Conservation (phyloP, 2,797 vertebrate species). For the Gallirallus australis region DNA sequence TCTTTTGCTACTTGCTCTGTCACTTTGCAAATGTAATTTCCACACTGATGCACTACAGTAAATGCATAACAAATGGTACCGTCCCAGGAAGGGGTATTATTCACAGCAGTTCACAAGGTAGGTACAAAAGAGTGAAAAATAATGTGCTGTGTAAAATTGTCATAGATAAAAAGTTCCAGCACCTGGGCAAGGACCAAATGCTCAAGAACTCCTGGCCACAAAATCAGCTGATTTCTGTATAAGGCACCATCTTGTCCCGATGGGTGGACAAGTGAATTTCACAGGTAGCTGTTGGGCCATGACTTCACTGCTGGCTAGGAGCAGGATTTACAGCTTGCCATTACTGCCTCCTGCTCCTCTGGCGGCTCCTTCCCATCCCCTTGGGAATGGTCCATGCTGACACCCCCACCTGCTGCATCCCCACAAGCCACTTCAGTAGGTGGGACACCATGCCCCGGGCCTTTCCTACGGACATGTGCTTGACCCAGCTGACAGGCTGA, state of each 20-base stretch:
- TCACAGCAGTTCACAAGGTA: neutral
- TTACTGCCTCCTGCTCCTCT: neutral
- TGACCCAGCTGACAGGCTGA: neutral
- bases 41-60: neutral
- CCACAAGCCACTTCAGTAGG: accelerated
- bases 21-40: neutral
- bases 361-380: neutral
- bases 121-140: neutral
- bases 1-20: neutral
- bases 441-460: neutral
- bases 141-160: neutral
- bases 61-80: neutral
- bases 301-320: neutral
- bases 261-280: neutral
- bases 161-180: neutral
- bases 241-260: neutral
- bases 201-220: neutral
- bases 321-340: neutral
- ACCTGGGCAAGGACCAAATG: neutral
- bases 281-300: neutral
- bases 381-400: neutral
- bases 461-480: accelerated
- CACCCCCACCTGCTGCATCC: neutral
- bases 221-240: neutral
- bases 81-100: neutral